A percentile compares a stretch with the other conserved stretches of the same genome.
These are phyloP conservation scores for Abscondita cerata DNA, from an alignment of 2,888 invertebrate genomes.

Conservation along the genomic window DNA sequence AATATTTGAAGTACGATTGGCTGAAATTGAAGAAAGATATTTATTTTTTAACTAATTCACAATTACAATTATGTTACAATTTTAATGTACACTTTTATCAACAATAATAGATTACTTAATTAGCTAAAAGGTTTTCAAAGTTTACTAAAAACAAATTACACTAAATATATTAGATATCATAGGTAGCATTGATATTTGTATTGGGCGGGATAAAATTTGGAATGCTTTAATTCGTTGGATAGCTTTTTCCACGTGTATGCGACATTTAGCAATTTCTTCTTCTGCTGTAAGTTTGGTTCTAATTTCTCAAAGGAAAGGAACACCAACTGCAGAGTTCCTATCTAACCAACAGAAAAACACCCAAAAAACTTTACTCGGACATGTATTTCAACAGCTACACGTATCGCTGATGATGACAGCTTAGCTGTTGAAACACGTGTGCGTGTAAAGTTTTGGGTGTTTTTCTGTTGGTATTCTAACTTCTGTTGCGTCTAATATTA, in stretches of 20 bases:
- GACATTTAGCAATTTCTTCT: constrained; percentile 13
- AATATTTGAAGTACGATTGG: too few species aligned
- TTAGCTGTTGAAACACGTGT: too few species aligned
- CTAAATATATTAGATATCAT: constrained; percentile 8
- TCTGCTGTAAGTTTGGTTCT: constrained; percentile 7
- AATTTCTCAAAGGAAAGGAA: neutral
- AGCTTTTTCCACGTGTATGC: constrained; percentile 13
- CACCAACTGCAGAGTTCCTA: neutral
- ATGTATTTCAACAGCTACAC: constrained; percentile 15
- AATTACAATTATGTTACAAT: too few species aligned
- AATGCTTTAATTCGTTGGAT: constrained; percentile 11
- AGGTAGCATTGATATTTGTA: constrained; percentile 10
- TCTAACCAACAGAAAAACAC: neutral
- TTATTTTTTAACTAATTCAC: too few species aligned
- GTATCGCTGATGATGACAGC: constrained; percentile 5
- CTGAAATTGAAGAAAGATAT: too few species aligned
- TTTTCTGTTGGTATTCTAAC: neutral
- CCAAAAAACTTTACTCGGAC: neutral
- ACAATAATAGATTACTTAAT: too few species aligned
- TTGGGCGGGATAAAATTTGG: neutral
- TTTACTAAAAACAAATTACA: constrained; percentile 13
- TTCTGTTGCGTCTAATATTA: constrained; percentile 8
- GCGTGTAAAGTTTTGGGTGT: neutral
- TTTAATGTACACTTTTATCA: too few species aligned
- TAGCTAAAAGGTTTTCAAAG: neutral